Base-by-base conservation (phyloP, 2,113 vertebrate genomes). In the Lucifuga dentata region DNA sequence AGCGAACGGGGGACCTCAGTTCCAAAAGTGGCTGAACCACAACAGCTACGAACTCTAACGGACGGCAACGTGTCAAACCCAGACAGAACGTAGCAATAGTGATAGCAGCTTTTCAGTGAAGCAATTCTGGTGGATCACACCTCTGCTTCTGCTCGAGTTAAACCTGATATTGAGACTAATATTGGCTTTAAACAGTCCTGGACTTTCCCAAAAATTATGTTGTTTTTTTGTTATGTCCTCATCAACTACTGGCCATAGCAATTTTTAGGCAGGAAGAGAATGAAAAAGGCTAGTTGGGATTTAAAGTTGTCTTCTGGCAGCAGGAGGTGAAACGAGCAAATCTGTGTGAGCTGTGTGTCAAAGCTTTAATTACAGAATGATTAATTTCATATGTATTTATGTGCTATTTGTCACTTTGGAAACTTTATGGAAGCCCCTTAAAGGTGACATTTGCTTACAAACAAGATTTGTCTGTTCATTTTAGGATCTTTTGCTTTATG, bases 1-100 rank as follows among this genome's bases (percentile, higher is more conserved):
- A 91, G 84, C 89, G 96, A 80, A 98, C 94, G 36, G 96, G 97
- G 50, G 95, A 96, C 1, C 78, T 90, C 48, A 95, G 91, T 91
- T 39, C 91, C 62, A 95, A 95, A 88, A 96, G 93, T 92, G 94
- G 95, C 86, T 98, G 88, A 97, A 72, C 70, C 23, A 20, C 58
- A 13, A 36, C 0, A 0, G 21, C 50, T 38, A 9, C 6, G 49
- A 26, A 55, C 15, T 45, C 48, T 24, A 44, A 46, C 1, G 33
- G 58, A 66, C 32, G 41, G 50, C 15, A 11, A 81, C 3, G 2
- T 51, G 73, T 64, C 44, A 58, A 80, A 73, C 24, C 4, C 5
- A 60, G 75, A 68, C 45, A 21, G 71, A 67, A 44, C 19, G 52
- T 74, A 84, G 63, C 71, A 66, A 45, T 69, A 66, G 45, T 64